Conservation (phyloP, 2,888 invertebrate species). For the Ochropacha duplaris region DNA sequence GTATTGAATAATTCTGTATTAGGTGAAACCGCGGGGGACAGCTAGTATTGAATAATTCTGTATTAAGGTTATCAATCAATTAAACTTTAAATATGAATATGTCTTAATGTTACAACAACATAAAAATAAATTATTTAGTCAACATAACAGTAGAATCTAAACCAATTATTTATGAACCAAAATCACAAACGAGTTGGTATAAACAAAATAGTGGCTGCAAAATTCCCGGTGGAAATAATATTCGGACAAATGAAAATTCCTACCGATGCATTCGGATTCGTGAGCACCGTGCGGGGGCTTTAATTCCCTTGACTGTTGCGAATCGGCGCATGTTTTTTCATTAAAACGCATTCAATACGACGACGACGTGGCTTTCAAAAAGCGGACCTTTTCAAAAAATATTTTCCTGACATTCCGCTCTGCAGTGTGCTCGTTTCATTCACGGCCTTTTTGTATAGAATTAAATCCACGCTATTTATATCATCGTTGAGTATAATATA, state of each 20-base stretch:
- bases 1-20: too few relatives aligned
- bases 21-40: too few relatives aligned
- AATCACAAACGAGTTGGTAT: conserved; percentile 56
- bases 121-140: background rate
- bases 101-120: too few relatives aligned
- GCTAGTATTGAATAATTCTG: too few relatives aligned
- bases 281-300: conserved; percentile 68
- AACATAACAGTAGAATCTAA: conserved; percentile 30
- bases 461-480: conserved; percentile 45
- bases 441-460: conserved; percentile 52
- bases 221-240: conserved; percentile 71
- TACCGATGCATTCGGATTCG: conserved; percentile 64
- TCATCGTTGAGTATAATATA: conserved; percentile 23
- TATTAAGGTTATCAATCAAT: too few relatives aligned
- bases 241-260: conserved; percentile 78
- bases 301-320: conserved; percentile 82
- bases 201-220: conserved; percentile 52
- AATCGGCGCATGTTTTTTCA: conserved; percentile 83
- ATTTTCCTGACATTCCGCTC: conserved; percentile 74
- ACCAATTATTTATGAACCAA: conserved; percentile 46
- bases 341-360: conserved; percentile 83
- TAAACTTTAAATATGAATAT: too few relatives aligned
- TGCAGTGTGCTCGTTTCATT: conserved; percentile 61
- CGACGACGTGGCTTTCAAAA: conserved; percentile 79
- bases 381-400: conserved; percentile 79